Conservation (phyloP, 92 coral and sea anemone species). For the Muricea muricata region DNA sequence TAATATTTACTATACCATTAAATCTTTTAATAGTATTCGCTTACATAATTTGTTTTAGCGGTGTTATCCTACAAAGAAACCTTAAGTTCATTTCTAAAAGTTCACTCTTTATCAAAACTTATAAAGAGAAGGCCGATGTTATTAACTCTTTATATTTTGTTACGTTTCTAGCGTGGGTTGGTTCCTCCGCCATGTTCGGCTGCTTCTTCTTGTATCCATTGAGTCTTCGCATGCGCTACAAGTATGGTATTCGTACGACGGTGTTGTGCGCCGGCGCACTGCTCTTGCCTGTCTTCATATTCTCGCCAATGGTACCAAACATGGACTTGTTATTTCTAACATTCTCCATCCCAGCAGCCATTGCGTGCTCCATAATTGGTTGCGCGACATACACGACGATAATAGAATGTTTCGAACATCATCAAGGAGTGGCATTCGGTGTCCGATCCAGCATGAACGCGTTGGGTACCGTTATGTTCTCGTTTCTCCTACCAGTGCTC, state of each 20-base stretch:
- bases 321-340: slow-evolving; percentile 31
- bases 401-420: slow-evolving; percentile 12
- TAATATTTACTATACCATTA: too few species aligned
- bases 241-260: slow-evolving; percentile 22
- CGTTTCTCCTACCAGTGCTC: slow-evolving; percentile 49
- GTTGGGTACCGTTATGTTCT: slow-evolving; percentile 55
- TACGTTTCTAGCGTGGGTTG: slow-evolving; percentile 29
- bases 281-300: slow-evolving; percentile 13
- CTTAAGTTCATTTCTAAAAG: too few species aligned
- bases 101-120: too few species aligned
- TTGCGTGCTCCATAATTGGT: slow-evolving; percentile 25
- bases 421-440: slow-evolving; percentile 36
- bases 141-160: background rate
- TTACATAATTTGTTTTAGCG: too few species aligned
- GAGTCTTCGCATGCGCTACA: slow-evolving; percentile 32
- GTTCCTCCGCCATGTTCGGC: slow-evolving; percentile 45
- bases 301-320: slow-evolving; percentile 29
- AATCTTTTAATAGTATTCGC: too few species aligned
- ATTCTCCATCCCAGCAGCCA: slow-evolving; percentile 24
- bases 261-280: slow-evolving; percentile 11
- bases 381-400: slow-evolving; percentile 29
- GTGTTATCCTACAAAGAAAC: too few species aligned
- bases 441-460: slow-evolving; percentile 13
- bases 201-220: slow-evolving; percentile 26
- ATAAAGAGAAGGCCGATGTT: background rate